Evolutionary conservation across 2,888 invertebrate species (phyloP).

Genomic region (Eustalomyia histrio): DNA sequence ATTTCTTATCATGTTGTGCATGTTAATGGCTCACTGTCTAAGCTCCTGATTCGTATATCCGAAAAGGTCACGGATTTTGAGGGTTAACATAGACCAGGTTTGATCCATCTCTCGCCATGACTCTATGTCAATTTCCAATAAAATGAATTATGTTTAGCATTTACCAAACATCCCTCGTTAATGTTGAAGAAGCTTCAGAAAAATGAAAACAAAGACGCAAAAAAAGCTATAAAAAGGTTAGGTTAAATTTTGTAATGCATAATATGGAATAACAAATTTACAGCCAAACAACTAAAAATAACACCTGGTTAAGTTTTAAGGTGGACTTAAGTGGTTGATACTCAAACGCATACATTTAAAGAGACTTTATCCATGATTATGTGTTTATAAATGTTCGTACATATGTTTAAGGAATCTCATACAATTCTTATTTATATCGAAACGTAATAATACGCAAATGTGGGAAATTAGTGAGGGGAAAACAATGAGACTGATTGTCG

Average conservation of each 20-base stretch:
- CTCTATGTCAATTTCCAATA: too few relatives aligned
- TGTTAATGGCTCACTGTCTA: too few relatives aligned
- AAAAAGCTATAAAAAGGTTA: slow-evolving; percentile 50
- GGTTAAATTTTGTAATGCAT: slow-evolving; percentile 46
- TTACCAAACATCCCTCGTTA: slow-evolving; percentile 24
- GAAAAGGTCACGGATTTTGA: too few relatives aligned
- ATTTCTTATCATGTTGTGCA: too few relatives aligned
- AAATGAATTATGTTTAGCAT: neutral
- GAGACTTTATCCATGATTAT: slow-evolving; percentile 8
- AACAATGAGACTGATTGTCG: slow-evolving; percentile 78
- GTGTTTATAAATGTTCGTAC: slow-evolving; percentile 8
- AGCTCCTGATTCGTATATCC: too few relatives aligned
- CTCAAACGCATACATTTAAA: slow-evolving; percentile 28
- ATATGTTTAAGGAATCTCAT: slow-evolving; percentile 35
- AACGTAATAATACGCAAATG: slow-evolving; percentile 50
- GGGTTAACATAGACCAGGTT: too few relatives aligned
- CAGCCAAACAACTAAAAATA: slow-evolving; percentile 43
- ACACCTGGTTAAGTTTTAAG: slow-evolving; percentile 63
- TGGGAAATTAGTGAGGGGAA: slow-evolving; percentile 71
- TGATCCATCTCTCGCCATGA: too few relatives aligned
- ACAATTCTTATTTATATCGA: slow-evolving; percentile 12
- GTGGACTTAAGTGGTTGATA: slow-evolving; percentile 56
- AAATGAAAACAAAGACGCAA: slow-evolving; percentile 50
- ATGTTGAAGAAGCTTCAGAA: slow-evolving; percentile 54
- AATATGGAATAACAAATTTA: slow-evolving; percentile 15